Base-by-base conservation (phyloP, 1,140 invertebrate species). In the Caenorhabditis latens region DNA sequence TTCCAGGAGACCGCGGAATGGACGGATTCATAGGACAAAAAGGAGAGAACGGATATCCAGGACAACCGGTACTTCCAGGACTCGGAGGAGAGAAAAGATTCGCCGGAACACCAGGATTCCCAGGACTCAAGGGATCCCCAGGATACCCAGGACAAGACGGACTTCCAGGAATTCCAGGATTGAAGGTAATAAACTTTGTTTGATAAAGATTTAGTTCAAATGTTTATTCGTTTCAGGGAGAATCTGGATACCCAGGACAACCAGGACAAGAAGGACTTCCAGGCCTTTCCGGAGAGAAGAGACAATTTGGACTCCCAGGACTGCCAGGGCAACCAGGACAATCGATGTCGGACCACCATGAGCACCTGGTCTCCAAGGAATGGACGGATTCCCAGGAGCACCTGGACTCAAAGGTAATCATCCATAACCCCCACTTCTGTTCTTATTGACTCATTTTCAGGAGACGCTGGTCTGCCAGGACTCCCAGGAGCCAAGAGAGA, bases 251-350 rank as follows among this genome's bases (percentile, higher is more conserved):
- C 13, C 86, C 90, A 83, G 95, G 95, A 85, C 86, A 86, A 75
- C 89, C 90, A 87, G 95, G 95, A 85, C 87, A 82, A 43, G 86
- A 82, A 85, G 90, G 88, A 75, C 88, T 84, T 5, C 21, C 75
- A 61, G 88, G 91, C 50, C 46, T 86, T 21, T 79, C 85, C 40
- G 90, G 89, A 65, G 71, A 87, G 48, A 87, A 87, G 82, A 91
- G 91, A 75, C 43, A 86, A 8, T 14, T 14, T 53, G 96, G 95
- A 14, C 94, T 95, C 21, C 95, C 95, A 8, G 95, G 91, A 65
- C 63, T 88, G 16, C 75, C 95, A 8, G 96, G 96, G 43, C 93
- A 58, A 43, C 87, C 87, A 61, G 93, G 93, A 65, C 88, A 90
- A 19, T 88, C 91, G 71, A 63, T 86, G 65, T 46, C 48, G 85